Percentiles rank a stretch among this genome's conserved stretches.
Evolutionary conservation across 2,797 vertebrate genomes (phyloP).

Genomic region (Heliangelus exortis): DNA sequence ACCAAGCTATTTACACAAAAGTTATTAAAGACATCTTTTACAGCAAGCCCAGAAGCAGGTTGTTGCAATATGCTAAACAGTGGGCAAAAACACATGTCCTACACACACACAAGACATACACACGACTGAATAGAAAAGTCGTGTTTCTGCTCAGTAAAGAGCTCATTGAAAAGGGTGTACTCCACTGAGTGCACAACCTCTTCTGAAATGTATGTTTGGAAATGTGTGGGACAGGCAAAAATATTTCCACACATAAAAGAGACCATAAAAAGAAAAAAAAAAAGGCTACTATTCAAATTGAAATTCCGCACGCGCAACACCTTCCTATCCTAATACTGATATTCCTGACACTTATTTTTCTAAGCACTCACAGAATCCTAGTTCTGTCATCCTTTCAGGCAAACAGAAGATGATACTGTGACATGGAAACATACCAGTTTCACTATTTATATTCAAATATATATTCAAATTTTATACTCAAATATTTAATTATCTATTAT

Average conservation of each 20-base stretch:
- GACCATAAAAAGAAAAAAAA: not conserved
- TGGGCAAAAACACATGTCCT: not conserved
- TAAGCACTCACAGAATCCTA: not conserved
- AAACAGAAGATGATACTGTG: not conserved
- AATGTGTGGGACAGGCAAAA: not conserved
- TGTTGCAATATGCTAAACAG: not conserved
- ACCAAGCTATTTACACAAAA: not conserved
- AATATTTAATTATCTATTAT: not conserved
- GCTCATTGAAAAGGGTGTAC: not conserved
- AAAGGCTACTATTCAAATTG: not conserved
- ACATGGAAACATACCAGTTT: not conserved
- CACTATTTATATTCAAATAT: not conserved
- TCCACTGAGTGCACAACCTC: not conserved
- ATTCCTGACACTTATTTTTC: not conserved
- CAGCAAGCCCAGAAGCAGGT: not conserved
- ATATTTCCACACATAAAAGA: not conserved
- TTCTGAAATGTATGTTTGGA: not conserved
- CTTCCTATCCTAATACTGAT: not conserved
- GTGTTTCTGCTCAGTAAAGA: not conserved
- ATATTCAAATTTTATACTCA: not conserved
- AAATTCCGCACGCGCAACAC: not conserved
- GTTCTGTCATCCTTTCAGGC: not conserved
- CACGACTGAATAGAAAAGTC: accelerated
- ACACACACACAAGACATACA: too few species aligned
- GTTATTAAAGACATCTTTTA: not conserved